Base-by-base conservation (phyloP, 1,140 invertebrate genomes). In the Pristionchus pacificus region DNA sequence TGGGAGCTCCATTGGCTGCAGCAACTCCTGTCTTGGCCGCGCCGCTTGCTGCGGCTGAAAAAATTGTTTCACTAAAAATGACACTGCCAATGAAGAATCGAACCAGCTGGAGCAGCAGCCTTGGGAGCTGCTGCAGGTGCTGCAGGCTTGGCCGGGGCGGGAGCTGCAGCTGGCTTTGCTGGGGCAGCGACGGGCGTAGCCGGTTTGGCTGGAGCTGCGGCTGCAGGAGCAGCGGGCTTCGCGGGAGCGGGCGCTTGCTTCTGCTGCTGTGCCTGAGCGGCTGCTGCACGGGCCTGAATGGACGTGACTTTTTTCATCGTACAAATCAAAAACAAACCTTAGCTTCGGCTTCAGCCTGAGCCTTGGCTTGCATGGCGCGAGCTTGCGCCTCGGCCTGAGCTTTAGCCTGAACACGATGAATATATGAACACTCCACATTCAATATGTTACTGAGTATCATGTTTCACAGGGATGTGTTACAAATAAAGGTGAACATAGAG, bases 381-480 rank as follows among this genome's bases (percentile, higher is more conserved):
- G 63, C 55, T 28, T 66, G 68, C 28, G 73, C 68, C 27, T 74
- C 68, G 38, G 62, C 57, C 49, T 74, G 68, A 1, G 73, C 73
- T 29, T 68, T 60, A 30, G 55, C 63, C 28, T 65, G 63, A 24
- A 64, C 73, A 38, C n/a, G 49, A 10, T n/a, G n/a, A n/a, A n/a
- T n/a, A n/a, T n/a, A n/a, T n/a, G n/a, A n/a, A n/a, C n/a, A n/a
- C n/a, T n/a, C n/a, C n/a, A n/a, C n/a, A n/a, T n/a, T n/a, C n/a
- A n/a, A n/a, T n/a, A n/a, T n/a, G n/a, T n/a, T n/a, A n/a, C n/a
- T n/a, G n/a, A n/a, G n/a, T n/a, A n/a, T n/a, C n/a, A n/a, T n/a
- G n/a, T n/a, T n/a, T n/a, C n/a, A n/a, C n/a, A n/a, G n/a, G n/a
- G n/a, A n/a, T n/a, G n/a, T n/a, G n/a, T n/a, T n/a, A n/a, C n/a